These are phyloP conservation scores for Agriopis marginaria DNA, from an alignment of 2,888 invertebrate species.

Conservation along the genomic window DNA sequence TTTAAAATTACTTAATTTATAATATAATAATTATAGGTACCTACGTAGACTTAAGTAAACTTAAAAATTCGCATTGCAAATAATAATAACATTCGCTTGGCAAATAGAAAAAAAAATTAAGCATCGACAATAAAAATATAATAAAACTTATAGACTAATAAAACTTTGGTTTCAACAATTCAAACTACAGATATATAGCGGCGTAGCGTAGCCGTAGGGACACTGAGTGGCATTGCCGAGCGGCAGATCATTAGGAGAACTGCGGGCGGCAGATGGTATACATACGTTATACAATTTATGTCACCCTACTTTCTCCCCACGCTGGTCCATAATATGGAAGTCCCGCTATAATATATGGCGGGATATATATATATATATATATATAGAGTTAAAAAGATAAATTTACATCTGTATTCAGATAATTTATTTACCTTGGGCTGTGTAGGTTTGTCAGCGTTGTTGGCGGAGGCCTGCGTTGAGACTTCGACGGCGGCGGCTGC, in stretches of 20 bases:
- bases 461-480: conserved; percentile 64
- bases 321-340: too few species aligned
- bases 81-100: conserved; percentile 19
- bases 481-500: conserved; percentile 51
- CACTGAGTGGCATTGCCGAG: too few species aligned
- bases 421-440: conserved; percentile 69
- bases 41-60: not conserved
- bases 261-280: too few species aligned
- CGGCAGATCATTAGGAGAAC: too few species aligned
- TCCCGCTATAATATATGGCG: too few species aligned
- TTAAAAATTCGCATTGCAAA: conserved; percentile 18
- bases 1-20: not conserved
- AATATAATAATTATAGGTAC: not conserved
- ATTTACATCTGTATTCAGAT: not conserved
- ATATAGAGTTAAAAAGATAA: not conserved
- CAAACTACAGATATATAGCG: too few species aligned
- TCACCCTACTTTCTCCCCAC: too few species aligned
- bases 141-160: too few species aligned
- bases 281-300: too few species aligned
- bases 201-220: too few species aligned
- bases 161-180: too few species aligned
- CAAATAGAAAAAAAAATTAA: not conserved
- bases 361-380: too few species aligned
- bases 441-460: conserved; percentile 68
- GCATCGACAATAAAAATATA: not conserved